Conservation (phyloP, 2,888 invertebrate species). For the Aromia moschata region DNA sequence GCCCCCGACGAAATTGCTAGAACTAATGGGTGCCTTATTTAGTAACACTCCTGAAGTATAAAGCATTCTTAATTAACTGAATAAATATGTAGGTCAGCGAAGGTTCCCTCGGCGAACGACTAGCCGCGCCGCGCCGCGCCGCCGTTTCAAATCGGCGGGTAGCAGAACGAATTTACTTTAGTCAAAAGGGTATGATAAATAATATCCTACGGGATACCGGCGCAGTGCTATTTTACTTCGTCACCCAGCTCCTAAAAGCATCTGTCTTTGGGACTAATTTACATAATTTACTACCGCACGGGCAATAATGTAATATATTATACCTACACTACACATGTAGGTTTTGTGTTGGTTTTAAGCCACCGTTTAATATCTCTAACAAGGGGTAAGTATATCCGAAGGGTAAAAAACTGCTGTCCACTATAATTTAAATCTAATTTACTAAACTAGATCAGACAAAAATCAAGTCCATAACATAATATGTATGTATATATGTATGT, state of each 20-base stretch:
- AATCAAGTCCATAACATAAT: no score
- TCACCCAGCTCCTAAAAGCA: conserved; percentile 11
- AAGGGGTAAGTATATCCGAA: no score
- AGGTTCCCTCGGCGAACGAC: conserved; percentile 11
- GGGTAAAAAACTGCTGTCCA: no score
- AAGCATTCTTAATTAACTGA: conserved; percentile 17
- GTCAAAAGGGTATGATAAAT: conserved; percentile 25
- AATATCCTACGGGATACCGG: conserved; percentile 15
- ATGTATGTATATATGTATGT: no score
- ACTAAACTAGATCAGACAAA: no score
- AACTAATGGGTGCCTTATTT: conserved; percentile 19
- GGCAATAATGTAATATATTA: conserved; percentile 13
- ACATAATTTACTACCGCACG: conserved; percentile 11
- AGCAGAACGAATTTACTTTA: background rate
- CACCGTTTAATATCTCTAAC: no score
- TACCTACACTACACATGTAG: no score
- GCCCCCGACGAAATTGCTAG: conserved; percentile 18
- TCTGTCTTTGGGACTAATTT: conserved; percentile 22
- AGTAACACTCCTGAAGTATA: conserved; percentile 11
- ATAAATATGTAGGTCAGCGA: conserved; percentile 11
- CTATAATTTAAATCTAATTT: no score
- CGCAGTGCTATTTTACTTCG: background rate
- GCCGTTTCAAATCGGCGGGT: conserved; percentile 2
- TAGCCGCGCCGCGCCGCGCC: background rate
- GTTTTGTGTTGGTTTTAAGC: no score